Percentiles rank a stretch among this genome's conserved stretches.
These are phyloP conservation scores for Xiphophorus couchianus DNA, from an alignment of 2,113 vertebrate genomes.

Conservation along the genomic window DNA sequence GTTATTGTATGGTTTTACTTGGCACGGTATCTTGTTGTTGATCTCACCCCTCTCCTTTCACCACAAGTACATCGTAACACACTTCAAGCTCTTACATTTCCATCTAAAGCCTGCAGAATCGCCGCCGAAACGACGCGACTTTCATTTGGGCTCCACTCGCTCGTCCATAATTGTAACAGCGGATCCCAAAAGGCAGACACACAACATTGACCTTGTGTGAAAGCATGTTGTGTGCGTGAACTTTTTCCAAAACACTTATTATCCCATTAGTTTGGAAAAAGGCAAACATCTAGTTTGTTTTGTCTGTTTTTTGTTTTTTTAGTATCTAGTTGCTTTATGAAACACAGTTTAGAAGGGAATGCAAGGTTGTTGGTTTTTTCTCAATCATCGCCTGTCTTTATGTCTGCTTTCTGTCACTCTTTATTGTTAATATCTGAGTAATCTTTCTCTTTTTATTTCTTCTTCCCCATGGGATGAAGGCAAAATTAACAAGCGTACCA, in stretches of 20 bases:
- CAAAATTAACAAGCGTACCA: conserved; percentile 35
- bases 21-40: conserved; percentile 54
- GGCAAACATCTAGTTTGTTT: conserved; percentile 25
- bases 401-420: conserved; percentile 29
- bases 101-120: conserved; percentile 32
- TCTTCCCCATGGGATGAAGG: conserved; percentile 33
- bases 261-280: conserved; percentile 37
- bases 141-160: conserved; percentile 66
- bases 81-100: conserved; percentile 23
- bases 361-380: conserved; percentile 18
- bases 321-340: not conserved
- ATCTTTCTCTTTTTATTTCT: conserved; percentile 16
- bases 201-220: conserved; percentile 59
- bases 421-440: conserved; percentile 6
- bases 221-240: conserved; percentile 62
- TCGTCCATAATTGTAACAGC: conserved; percentile 72
- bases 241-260: conserved; percentile 43
- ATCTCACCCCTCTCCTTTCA: conserved; percentile 16
- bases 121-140: conserved; percentile 10
- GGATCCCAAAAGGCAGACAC: conserved; percentile 72
- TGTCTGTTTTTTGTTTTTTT: conserved; percentile 11
- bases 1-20: conserved; percentile 71
- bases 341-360: conserved; percentile 1
- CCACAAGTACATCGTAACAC: conserved; percentile 32
- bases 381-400: conserved; percentile 28